Evolutionary conservation across 2,888 invertebrate species (phyloP).

Genomic region (Caradrina kadenii): DNA sequence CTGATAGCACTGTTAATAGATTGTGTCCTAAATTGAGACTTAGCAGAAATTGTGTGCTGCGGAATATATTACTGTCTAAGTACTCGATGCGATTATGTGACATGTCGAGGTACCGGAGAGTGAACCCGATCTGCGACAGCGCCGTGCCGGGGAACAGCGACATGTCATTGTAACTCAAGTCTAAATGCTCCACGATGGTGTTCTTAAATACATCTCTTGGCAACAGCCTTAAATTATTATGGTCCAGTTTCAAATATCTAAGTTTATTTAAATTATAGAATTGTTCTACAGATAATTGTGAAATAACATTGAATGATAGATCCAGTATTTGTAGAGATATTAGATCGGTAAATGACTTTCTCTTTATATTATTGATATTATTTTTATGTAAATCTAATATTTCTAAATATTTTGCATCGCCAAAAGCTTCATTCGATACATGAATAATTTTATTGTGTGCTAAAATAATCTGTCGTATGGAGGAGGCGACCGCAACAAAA

Average conservation of each 20-base stretch:
- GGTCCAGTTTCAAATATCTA: constrained; percentile 93
- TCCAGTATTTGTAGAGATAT: constrained; percentile 94
- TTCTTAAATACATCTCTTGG: constrained; percentile 95
- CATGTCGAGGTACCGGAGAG: constrained; percentile 94
- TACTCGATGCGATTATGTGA: constrained; percentile 95
- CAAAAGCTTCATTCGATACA: constrained; percentile 94
- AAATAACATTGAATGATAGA: constrained; percentile 94
- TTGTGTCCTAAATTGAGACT: constrained; percentile 95
- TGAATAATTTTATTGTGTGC: constrained; percentile 93
- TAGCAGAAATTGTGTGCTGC: constrained; percentile 94
- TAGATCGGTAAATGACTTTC: constrained; percentile 94
- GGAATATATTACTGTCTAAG: constrained; percentile 96
- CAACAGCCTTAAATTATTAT: constrained; percentile 93
- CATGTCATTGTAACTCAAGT: constrained; percentile 94
- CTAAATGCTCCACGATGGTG: constrained; percentile 94
- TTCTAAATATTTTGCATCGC: constrained; percentile 93
- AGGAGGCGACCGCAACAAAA: constrained; percentile 91
- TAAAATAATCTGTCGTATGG: constrained; percentile 93
- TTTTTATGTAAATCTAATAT: constrained; percentile 94
- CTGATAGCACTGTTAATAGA: constrained; percentile 95
- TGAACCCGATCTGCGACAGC: constrained; percentile 94
- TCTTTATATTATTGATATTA: constrained; percentile 93
- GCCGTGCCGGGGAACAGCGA: constrained; percentile 95
- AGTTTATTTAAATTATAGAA: constrained; percentile 94
- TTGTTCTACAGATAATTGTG: constrained; percentile 94